A percentile compares a stretch with the other conserved stretches of the same genome.
phyloP scores from a whole-genome alignment of 1,140 invertebrate genomes.

The Stegodyphus dumicola region DNA sequence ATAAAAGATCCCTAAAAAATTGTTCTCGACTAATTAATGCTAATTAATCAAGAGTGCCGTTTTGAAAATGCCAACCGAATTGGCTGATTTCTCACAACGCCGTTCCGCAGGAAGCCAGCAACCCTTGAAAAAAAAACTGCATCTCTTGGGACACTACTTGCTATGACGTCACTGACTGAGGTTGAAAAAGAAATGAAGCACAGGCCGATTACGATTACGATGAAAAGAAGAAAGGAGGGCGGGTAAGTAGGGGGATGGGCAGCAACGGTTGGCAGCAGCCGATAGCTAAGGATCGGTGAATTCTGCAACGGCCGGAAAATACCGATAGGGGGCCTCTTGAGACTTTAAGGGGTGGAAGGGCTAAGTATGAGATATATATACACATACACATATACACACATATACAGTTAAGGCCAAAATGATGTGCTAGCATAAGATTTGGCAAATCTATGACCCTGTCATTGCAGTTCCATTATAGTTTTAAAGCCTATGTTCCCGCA shows the following conservation, averaged over 20 bases:
- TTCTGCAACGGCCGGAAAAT: constrained; percentile 55
- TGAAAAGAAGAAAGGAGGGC: constrained; percentile 29
- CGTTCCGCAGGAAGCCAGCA: not conserved
- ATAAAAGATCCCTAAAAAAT: no score
- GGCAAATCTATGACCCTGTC: constrained; percentile 51
- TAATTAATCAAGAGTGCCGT: no score
- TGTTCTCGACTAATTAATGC: no score
- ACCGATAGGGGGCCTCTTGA: constrained; percentile 40
- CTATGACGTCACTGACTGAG: constrained; percentile 37
- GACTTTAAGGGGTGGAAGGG: constrained; percentile 3
- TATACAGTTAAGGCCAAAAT: constrained; percentile 30
- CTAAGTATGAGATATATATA: constrained; percentile 49
- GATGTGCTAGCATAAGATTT: constrained; percentile 37
- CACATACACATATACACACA: constrained; percentile 5
- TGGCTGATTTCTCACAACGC: not conserved
- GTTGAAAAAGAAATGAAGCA: constrained; percentile 38
- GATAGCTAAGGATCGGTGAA: constrained; percentile 57
- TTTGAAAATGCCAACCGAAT: no score
- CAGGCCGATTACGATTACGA: constrained; percentile 52
- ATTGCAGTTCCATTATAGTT: constrained; percentile 40
- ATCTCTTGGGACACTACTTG: not conserved
- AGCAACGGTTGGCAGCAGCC: constrained; percentile 45
- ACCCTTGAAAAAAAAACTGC: no score
- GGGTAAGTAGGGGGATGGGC: not conserved
- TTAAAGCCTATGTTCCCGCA: not conserved